phyloP scores from a whole-genome alignment of 1,140 invertebrate genomes.

The Ips typographus region DNA sequence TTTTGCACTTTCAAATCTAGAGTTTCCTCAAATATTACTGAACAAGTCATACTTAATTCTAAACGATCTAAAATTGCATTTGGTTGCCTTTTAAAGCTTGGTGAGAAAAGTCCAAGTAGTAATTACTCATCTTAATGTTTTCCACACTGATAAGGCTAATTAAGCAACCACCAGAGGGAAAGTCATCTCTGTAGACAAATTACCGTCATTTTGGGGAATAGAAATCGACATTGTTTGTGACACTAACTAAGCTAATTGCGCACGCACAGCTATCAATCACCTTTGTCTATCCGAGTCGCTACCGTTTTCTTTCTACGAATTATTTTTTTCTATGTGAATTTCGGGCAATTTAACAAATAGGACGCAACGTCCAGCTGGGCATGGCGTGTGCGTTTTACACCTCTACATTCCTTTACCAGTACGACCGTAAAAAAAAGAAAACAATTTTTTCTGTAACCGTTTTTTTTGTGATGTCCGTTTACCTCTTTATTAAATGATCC shows the following conservation, averaged over 20 bases:
- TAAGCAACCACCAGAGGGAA: too few species aligned
- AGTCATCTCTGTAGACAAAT: too few species aligned
- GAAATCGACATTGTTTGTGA: too few species aligned
- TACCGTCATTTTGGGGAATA: too few species aligned
- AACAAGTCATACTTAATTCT: too few species aligned
- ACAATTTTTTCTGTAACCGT: conserved; percentile 1
- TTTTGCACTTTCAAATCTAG: too few species aligned
- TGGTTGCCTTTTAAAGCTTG: too few species aligned
- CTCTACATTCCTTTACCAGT: not conserved
- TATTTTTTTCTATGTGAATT: conserved; percentile 24
- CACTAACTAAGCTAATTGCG: not conserved
- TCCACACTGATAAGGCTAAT: too few species aligned
- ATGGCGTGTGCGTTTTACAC: conserved; percentile 19
- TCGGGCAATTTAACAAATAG: conserved; percentile 30
- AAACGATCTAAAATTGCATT: too few species aligned
- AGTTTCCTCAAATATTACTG: too few species aligned
- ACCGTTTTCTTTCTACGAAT: conserved; percentile 26
- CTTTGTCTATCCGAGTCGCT: conserved; percentile 1
- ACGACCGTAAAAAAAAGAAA: not conserved
- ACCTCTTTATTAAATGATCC: conserved; percentile 18
- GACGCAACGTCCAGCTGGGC: conserved; percentile 25
- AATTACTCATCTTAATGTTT: too few species aligned
- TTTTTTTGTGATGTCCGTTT: not conserved
- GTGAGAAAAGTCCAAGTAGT: too few species aligned
- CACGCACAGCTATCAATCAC: conserved; percentile 3